A percentile compares a stretch with the other conserved stretches of the same genome.
Evolutionary conservation across 2,113 vertebrate genomes (phyloP).

Genomic region (Strigops habroptila): DNA sequence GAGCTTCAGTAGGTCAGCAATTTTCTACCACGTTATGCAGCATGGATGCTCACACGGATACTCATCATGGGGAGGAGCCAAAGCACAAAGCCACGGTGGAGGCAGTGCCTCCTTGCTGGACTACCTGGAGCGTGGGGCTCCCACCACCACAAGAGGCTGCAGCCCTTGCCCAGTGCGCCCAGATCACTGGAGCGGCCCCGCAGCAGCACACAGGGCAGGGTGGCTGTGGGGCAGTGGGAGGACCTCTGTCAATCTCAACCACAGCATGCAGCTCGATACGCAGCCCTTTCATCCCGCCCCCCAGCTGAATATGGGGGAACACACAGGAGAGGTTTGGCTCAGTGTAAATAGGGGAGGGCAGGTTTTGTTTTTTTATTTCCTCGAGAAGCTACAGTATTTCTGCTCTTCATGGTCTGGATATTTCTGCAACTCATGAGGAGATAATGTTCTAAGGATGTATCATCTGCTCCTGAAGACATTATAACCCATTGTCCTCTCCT

Average conservation of each 20-base stretch:
- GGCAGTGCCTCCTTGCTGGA: no score
- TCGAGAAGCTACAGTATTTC: neutral
- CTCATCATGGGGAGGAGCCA: no score
- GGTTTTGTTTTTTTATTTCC: neutral
- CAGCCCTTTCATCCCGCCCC: neutral
- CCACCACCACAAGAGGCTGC: fast-evolving
- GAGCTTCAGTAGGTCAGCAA: neutral
- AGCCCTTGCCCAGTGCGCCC: neutral
- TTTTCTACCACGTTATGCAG: fast-evolving
- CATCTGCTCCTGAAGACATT: neutral
- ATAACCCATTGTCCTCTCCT: neutral
- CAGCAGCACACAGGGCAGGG: fast-evolving
- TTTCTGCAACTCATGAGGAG: neutral
- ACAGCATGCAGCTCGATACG: neutral
- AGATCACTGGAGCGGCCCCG: fast-evolving
- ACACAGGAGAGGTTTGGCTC: neutral
- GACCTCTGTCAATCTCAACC: neutral
- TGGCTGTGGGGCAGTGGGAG: neutral
- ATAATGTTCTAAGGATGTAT: neutral
- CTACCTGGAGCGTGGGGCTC: fast-evolving
- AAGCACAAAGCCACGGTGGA: neutral
- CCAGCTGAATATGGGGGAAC: neutral
- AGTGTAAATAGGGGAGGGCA: neutral
- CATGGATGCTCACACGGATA: neutral
- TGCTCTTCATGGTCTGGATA: neutral